phyloP scores from a whole-genome alignment of 2,888 invertebrate genomes.

The Xestia c-nigrum region DNA sequence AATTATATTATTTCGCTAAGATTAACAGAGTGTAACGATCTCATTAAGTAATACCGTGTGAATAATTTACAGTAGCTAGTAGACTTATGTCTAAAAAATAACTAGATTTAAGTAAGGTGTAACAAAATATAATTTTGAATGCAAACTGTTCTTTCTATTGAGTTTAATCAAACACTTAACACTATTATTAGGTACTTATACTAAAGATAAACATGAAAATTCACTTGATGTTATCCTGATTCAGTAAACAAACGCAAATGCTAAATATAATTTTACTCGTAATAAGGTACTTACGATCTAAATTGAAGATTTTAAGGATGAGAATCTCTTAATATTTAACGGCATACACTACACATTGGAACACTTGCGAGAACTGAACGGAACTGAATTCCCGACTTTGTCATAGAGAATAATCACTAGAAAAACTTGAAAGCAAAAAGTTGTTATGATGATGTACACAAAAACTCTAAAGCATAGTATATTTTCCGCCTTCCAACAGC shows the following conservation, averaged over 20 bases:
- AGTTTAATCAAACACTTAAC: conserved; percentile 29
- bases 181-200: conserved; percentile 16
- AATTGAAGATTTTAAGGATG: conserved; percentile 5
- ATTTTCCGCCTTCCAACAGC: conserved; percentile 58
- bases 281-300: conserved; percentile 53
- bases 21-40: conserved; percentile 59
- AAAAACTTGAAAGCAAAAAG: conserved; percentile 59
- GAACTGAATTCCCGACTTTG: conserved; percentile 40
- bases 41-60: conserved; percentile 58
- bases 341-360: conserved; percentile 36
- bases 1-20: conserved; percentile 36
- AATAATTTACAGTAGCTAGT: conserved; percentile 31
- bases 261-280: conserved; percentile 8
- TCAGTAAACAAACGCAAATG: conserved; percentile 21
- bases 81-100: conserved; percentile 9
- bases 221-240: conserved; percentile 17
- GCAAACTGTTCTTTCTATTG: conserved; percentile 32
- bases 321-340: conserved; percentile 3
- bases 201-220: conserved; percentile 37
- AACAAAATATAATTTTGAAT: conserved; percentile 22
- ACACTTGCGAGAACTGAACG: conserved; percentile 33
- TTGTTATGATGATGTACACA: conserved; percentile 41
- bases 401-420: conserved; percentile 56
- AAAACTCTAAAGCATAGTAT: conserved; percentile 34
- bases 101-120: conserved; percentile 15